Conservation (phyloP, 2,888 invertebrate species). For the Scrobipalpa costella region DNA sequence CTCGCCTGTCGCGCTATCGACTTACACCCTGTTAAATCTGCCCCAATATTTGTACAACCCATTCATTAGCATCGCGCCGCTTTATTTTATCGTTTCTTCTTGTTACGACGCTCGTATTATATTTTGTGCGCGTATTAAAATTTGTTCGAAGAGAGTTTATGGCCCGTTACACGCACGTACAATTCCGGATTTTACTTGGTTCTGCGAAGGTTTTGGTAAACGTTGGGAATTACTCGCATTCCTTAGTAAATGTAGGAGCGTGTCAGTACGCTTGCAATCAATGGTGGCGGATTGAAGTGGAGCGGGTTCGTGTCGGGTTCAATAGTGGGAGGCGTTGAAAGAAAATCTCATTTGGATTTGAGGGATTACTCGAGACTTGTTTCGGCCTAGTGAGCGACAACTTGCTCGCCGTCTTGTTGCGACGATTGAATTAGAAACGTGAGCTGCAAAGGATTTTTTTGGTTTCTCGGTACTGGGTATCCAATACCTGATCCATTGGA, state of each 20-base stretch:
- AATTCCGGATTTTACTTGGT: conserved; percentile 23
- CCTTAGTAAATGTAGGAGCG: conserved; percentile 14
- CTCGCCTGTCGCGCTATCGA: conserved; percentile 73
- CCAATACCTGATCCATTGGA: too few relatives aligned
- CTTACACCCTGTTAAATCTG: conserved; percentile 78
- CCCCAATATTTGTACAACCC: conserved; percentile 76
- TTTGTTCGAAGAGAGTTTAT: conserved; percentile 58
- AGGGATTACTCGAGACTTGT: conserved; percentile 77
- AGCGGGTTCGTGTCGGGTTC: conserved; percentile 41
- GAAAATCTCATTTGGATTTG: conserved; percentile 81
- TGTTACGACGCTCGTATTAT: conserved; percentile 49
- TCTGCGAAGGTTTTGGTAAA: conserved; percentile 18
- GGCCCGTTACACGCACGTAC: conserved; percentile 43
- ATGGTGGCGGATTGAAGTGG: conserved; percentile 50
- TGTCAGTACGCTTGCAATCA: neutral
- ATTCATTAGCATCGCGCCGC: conserved; percentile 67
- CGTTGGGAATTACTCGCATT: conserved; percentile 1
- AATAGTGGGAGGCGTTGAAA: conserved; percentile 73
- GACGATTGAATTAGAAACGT: conserved; percentile 65
- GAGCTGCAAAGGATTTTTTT: conserved; percentile 49
- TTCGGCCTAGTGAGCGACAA: conserved; percentile 68
- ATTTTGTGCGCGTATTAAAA: conserved; percentile 58
- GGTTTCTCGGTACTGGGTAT: neutral
- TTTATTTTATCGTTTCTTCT: conserved; percentile 72
- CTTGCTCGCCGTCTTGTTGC: conserved; percentile 57